A percentile compares a stretch with the other conserved stretches of the same genome.
phyloP scores from a whole-genome alignment of 2,113 vertebrate species.

The Leiothrix lutea region DNA sequence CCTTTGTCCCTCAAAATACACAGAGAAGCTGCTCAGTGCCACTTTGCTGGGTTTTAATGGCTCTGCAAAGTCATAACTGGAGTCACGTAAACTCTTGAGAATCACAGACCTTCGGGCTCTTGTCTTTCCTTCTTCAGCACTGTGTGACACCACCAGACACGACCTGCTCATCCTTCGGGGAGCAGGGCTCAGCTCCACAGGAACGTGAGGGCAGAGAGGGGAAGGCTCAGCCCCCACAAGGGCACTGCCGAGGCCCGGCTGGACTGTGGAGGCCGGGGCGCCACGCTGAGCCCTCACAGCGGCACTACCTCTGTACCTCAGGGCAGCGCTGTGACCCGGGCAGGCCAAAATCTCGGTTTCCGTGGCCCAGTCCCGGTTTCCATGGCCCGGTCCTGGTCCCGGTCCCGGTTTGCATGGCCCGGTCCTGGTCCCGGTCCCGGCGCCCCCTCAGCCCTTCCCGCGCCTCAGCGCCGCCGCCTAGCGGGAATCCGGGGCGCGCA shows the following conservation, averaged over 20 bases:
- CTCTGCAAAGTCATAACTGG: not conserved
- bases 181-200: not conserved
- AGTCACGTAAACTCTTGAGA: no score
- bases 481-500: rapidly evolving
- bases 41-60: not conserved
- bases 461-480: not conserved
- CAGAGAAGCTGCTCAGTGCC: not conserved
- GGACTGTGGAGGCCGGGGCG: not conserved
- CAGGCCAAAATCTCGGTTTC: not conserved
- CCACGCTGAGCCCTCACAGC: not conserved
- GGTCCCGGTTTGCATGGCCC: no score
- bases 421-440: no score
- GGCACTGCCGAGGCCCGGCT: not conserved
- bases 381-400: no score
- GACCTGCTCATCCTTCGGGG: not conserved
- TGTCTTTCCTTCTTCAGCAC: not conserved
- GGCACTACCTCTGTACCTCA: not conserved
- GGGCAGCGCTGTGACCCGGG: not conserved
- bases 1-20: not conserved
- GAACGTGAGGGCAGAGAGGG: not conserved
- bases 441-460: not conserved
- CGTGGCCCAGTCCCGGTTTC: no score
- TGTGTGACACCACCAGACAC: not conserved
- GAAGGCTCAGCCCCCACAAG: not conserved
- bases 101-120: not conserved